A percentile compares a stretch with the other conserved stretches of the same genome.
phyloP scores from a whole-genome alignment of 2,797 vertebrate species.

The Gallinago solitaria region DNA sequence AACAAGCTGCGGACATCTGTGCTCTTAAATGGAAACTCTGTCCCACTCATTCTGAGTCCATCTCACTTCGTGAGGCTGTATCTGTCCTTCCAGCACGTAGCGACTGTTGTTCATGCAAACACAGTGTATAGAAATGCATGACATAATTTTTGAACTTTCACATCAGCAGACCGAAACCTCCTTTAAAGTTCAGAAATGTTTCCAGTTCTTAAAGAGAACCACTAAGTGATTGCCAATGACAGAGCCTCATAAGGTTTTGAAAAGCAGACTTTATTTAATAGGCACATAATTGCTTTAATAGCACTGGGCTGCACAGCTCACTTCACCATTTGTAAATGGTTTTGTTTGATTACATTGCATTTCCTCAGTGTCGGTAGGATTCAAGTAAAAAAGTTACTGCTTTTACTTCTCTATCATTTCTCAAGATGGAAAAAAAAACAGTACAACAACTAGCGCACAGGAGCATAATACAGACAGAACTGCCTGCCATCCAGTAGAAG shows the following conservation, averaged over 20 bases:
- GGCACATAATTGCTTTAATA: slow-evolving; percentile 65
- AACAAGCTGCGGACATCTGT: background rate
- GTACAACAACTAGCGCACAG: background rate
- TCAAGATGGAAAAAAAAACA: slow-evolving; percentile 25
- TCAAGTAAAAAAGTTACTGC: slow-evolving; percentile 69
- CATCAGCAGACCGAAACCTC: background rate
- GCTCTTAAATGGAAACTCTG: background rate
- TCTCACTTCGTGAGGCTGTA: background rate
- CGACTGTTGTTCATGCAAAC: background rate
- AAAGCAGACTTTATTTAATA: slow-evolving; percentile 65
- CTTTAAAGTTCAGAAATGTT: background rate
- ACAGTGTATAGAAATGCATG: background rate
- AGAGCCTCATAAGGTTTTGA: slow-evolving; percentile 48
- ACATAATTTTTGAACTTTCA: background rate
- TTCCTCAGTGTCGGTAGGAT: slow-evolving; percentile 53
- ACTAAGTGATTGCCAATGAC: background rate
- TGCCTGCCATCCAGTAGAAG: background rate
- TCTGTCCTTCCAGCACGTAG: background rate
- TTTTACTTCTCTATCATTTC: slow-evolving; percentile 55
- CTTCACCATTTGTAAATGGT: slow-evolving; percentile 53
- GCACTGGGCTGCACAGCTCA: slow-evolving; percentile 57
- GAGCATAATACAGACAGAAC: background rate
- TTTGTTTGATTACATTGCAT: slow-evolving; percentile 53
- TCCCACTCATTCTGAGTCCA: background rate
- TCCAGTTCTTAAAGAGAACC: background rate